phyloP scores from a whole-genome alignment of 2,888 invertebrate genomes.

The Ischnura elegans region DNA sequence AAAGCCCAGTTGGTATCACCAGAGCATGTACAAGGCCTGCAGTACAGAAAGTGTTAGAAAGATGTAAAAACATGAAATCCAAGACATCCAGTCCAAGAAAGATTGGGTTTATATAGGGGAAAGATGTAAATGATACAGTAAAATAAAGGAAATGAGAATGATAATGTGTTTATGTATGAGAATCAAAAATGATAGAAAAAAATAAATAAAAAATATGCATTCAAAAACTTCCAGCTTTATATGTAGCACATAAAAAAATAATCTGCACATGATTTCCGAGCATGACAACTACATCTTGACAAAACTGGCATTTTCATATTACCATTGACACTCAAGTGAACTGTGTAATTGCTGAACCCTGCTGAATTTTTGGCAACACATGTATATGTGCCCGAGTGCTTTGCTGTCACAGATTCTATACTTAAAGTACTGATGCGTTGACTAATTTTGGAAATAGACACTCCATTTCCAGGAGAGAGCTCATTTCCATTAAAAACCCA shows the following conservation, averaged over 20 bases:
- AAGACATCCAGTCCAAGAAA: too few relatives aligned
- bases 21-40: too few relatives aligned
- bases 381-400: conserved; percentile 83
- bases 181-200: not conserved
- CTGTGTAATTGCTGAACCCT: conserved; percentile 71
- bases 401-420: conserved; percentile 74
- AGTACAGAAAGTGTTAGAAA: too few relatives aligned
- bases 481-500: conserved; percentile 80
- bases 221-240: not conserved
- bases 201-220: not conserved
- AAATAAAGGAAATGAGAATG: not conserved
- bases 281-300: not conserved
- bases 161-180: not conserved
- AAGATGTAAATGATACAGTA: not conserved
- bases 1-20: too few relatives aligned
- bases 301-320: not conserved
- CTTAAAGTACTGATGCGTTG: conserved; percentile 70
- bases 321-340: conserved; percentile 72
- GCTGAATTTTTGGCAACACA: conserved; percentile 93
- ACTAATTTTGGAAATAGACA: conserved; percentile 34
- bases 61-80: too few relatives aligned
- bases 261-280: not conserved
- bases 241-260: not conserved
- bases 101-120: too few relatives aligned
- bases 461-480: conserved; percentile 30